Evolutionary conservation across 2,797 vertebrate genomes (phyloP).

Genomic region (Malacoraja senta): DNA sequence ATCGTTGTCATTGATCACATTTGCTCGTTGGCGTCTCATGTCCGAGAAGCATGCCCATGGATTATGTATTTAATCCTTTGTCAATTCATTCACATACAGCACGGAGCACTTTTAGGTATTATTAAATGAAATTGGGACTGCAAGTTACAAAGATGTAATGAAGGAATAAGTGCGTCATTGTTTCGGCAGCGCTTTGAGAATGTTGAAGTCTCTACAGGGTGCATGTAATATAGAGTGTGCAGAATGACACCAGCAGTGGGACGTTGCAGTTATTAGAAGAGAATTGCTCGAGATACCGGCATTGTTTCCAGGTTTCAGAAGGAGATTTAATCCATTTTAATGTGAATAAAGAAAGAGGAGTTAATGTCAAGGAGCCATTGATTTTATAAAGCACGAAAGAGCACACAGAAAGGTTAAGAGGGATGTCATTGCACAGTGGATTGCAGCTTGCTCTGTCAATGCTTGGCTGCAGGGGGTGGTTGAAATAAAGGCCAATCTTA

Average conservation of each 20-base stretch:
- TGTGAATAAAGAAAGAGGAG: not conserved
- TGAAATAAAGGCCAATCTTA: not conserved
- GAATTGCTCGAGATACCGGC: not conserved
- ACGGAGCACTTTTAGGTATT: not conserved
- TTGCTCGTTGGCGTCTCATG: not conserved
- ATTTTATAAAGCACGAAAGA: not conserved
- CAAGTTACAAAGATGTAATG: not conserved
- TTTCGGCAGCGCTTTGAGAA: not conserved
- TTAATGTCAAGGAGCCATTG: not conserved
- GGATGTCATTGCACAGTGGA: not conserved
- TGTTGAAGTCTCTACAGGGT: not conserved
- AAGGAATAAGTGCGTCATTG: not conserved
- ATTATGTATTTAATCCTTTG: not conserved
- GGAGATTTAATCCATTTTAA: not conserved
- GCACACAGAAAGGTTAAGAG: not conserved
- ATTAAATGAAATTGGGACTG: not conserved
- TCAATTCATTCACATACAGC: not conserved
- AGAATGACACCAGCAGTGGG: not conserved
- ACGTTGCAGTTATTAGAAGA: not conserved
- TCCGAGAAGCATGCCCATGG: not conserved
- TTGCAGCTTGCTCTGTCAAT: not conserved
- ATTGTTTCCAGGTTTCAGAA: not conserved
- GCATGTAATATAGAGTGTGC: not conserved
- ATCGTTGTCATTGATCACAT: not conserved
- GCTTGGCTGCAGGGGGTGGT: not conserved